Conservation (phyloP, 2,888 invertebrate genomes). For the Cephus runcator region DNA sequence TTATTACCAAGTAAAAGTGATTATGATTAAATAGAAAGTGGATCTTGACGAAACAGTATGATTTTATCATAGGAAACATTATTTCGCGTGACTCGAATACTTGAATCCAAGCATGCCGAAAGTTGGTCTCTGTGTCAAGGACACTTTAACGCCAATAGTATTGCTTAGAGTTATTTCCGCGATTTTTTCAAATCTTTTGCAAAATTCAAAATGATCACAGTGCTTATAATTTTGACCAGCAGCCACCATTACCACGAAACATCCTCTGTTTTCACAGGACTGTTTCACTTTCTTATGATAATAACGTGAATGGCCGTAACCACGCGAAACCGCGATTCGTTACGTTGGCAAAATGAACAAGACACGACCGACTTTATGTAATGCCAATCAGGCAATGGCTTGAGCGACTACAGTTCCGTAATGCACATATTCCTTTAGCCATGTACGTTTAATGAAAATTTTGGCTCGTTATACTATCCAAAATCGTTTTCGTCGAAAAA, state of each 20-base stretch:
- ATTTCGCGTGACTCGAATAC: background rate
- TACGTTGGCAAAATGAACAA: background rate
- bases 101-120: background rate
- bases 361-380: slow-evolving; percentile 3
- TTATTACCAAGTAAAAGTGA: background rate
- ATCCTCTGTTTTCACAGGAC: background rate
- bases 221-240: background rate
- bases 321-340: slow-evolving; percentile 3
- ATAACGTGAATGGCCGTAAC: background rate
- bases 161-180: background rate
- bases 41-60: background rate
- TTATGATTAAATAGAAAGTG: background rate
- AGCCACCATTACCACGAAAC: background rate
- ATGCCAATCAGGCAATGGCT: background rate
- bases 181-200: background rate
- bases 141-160: background rate
- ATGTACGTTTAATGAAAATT: background rate
- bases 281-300: slow-evolving; percentile 3
- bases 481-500: background rate
- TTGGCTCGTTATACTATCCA: background rate
- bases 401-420: background rate
- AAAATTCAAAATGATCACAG: background rate
- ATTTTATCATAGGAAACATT: background rate
- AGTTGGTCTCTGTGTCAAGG: slow-evolving; percentile 10
- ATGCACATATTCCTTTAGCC: background rate